Evolutionary conservation across 2,113 vertebrate species (phyloP).

Genomic region (Brachyistius frenatus): DNA sequence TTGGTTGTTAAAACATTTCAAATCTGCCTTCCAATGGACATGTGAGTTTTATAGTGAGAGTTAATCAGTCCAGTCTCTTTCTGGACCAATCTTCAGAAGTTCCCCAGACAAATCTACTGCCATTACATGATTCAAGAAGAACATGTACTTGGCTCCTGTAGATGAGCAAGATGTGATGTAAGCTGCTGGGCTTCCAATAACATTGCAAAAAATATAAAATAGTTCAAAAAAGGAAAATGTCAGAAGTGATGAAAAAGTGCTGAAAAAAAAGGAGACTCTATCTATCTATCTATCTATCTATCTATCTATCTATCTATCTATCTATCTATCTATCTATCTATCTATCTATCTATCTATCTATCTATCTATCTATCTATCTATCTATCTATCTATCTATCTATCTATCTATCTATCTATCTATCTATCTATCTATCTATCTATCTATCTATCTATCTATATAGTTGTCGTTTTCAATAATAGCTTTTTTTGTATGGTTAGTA

Average conservation of each 20-base stretch:
- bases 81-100: conserved; percentile 11
- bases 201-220: too few relatives aligned
- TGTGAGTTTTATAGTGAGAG: background rate
- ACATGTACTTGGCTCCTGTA: background rate
- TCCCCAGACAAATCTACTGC: background rate
- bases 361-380: background rate
- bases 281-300: too few relatives aligned
- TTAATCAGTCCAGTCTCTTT: background rate
- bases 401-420: conserved; percentile 7
- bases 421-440: conserved; percentile 7
- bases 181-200: background rate
- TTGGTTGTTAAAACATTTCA: background rate
- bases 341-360: too few relatives aligned
- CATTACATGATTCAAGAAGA: conserved; percentile 1
- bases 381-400: conserved; percentile 7
- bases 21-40: background rate
- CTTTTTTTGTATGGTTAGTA: background rate
- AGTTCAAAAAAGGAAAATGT: too few relatives aligned
- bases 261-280: too few relatives aligned
- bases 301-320: too few relatives aligned
- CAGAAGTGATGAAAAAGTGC: too few relatives aligned
- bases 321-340: too few relatives aligned
- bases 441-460: background rate
- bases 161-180: background rate
- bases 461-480: background rate